Evolutionary conservation across 2,797 vertebrate species (phyloP).

Genomic region (Tapera naevia): DNA sequence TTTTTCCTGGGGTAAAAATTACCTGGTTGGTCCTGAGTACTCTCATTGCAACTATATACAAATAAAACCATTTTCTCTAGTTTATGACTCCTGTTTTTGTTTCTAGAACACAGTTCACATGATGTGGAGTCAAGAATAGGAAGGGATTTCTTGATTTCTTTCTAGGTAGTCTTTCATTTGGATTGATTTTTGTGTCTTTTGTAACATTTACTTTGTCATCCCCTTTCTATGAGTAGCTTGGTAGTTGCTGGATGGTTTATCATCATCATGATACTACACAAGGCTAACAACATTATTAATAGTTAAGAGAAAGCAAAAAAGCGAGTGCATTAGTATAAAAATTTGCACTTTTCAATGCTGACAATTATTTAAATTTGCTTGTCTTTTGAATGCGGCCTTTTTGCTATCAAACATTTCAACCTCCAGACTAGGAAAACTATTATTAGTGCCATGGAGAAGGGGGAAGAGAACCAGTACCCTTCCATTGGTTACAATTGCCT

Average conservation of each 20-base stretch:
- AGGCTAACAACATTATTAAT: neutral
- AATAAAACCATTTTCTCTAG: neutral
- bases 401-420: neutral
- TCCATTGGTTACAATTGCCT: neutral
- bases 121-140: neutral
- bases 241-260: neutral
- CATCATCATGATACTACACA: rapidly evolving
- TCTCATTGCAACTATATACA: neutral
- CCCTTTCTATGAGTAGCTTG: neutral
- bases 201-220: neutral
- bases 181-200: neutral
- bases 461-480: neutral
- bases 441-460: neutral
- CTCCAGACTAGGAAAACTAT: neutral
- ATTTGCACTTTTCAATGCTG: neutral
- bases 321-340: neutral
- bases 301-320: neutral
- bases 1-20: neutral
- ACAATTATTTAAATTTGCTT: neutral
- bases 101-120: rapidly evolving
- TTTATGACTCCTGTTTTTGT: neutral
- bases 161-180: neutral
- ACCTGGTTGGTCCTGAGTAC: rapidly evolving
- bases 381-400: neutral
- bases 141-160: neutral